phyloP scores from a whole-genome alignment of 2,888 invertebrate species.

The Congeria kusceri region DNA sequence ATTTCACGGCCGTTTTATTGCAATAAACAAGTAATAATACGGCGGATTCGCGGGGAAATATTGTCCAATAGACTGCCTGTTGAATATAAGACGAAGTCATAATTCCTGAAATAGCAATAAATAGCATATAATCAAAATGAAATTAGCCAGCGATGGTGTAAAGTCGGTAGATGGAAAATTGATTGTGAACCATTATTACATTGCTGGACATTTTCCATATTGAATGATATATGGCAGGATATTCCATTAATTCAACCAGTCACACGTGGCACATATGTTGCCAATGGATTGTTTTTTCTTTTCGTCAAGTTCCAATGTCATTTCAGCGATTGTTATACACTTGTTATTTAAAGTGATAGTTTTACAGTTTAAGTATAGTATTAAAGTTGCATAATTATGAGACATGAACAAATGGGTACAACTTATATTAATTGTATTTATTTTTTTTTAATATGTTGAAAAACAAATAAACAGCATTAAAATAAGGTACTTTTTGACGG shows the following conservation, averaged over 20 bases:
- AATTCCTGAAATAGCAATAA: constrained; percentile 48
- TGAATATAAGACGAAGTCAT: constrained; percentile 50
- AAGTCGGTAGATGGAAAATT: constrained; percentile 57
- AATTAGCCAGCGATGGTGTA: constrained; percentile 50
- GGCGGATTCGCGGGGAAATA: constrained; percentile 15
- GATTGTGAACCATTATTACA: constrained; percentile 7
- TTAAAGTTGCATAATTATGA: too few relatives aligned
- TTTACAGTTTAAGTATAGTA: too few relatives aligned
- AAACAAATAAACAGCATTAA: too few relatives aligned
- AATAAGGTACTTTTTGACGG: too few relatives aligned
- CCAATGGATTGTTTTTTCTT: too few relatives aligned
- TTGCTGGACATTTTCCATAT: not conserved
- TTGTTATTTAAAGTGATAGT: too few relatives aligned
- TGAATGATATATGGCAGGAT: not conserved
- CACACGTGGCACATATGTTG: too few relatives aligned
- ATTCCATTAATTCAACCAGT: not conserved
- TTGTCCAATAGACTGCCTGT: constrained; percentile 23
- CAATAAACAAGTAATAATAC: constrained; percentile 45
- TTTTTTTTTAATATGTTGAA: too few relatives aligned
- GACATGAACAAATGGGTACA: too few relatives aligned
- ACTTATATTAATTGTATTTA: too few relatives aligned
- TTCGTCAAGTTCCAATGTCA: too few relatives aligned
- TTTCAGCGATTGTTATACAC: too few relatives aligned
- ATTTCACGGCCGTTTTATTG: constrained; percentile 22
- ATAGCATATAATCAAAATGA: constrained; percentile 55